Evolutionary conservation across 2,113 vertebrate species (phyloP).

Genomic region (Lathamus discolor): DNA sequence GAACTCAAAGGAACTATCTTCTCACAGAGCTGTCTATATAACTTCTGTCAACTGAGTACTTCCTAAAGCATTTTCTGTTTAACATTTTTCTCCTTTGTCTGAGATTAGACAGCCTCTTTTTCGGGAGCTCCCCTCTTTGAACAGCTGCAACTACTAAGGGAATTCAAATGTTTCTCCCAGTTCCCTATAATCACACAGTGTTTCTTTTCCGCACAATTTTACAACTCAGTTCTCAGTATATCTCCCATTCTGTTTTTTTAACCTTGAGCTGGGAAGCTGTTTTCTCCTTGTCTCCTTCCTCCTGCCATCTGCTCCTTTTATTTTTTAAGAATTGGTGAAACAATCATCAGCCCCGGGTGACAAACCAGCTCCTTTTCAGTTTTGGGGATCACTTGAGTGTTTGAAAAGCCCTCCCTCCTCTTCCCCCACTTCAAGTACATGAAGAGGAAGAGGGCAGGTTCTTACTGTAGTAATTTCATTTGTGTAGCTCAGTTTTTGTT

Average conservation of each 20-base stretch:
- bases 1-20: not conserved
- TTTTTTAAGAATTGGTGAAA: not conserved
- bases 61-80: not conserved
- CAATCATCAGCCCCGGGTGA: not conserved
- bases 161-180: not conserved
- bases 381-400: not conserved
- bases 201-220: not conserved
- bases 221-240: not conserved
- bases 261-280: slow-evolving; percentile 10
- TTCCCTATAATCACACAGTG: not conserved
- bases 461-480: not conserved
- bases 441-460: not conserved
- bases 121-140: not conserved
- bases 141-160: not conserved
- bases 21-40: not conserved
- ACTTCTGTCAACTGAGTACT: not conserved
- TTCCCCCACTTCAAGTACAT: not conserved
- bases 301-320: slow-evolving; percentile 35
- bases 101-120: not conserved
- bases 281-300: slow-evolving; percentile 25
- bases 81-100: not conserved
- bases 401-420: not conserved
- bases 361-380: not conserved
- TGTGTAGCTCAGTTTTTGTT: not conserved
- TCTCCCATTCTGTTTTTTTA: not conserved